Conservation (phyloP, 2,797 vertebrate species). For the Poecilia velifera region DNA sequence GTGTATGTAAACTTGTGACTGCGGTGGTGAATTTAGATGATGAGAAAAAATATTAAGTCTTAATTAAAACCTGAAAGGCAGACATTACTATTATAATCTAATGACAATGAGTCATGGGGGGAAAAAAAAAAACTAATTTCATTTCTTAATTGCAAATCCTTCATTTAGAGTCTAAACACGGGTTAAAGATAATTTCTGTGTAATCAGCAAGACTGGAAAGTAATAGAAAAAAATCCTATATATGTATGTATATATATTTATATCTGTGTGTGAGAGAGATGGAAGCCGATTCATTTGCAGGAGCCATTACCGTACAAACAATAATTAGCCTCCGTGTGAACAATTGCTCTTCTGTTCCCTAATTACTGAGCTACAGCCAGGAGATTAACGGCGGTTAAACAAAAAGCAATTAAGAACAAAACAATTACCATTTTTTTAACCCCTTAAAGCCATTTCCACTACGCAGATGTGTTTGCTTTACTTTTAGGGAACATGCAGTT, state of each 20-base stretch:
- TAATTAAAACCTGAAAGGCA: conserved; percentile 34
- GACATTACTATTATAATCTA: conserved; percentile 17
- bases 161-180: conserved; percentile 21
- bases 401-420: conserved; percentile 76
- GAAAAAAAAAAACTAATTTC: conserved; percentile 25
- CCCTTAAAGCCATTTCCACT: conserved; percentile 43
- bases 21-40: conserved; percentile 9
- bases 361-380: conserved; percentile 77
- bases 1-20: not conserved
- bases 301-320: conserved; percentile 63
- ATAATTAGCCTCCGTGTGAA: conserved; percentile 73
- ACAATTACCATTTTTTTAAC: conserved; percentile 62
- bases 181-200: conserved; percentile 25
- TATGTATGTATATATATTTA: not conserved
- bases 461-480: conserved; percentile 30
- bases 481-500: conserved; percentile 20
- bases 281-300: conserved; percentile 22
- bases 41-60: conserved; percentile 23
- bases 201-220: conserved; percentile 23
- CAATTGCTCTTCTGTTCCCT: conserved; percentile 65
- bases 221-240: not conserved
- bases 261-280: not conserved
- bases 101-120: conserved; percentile 1
- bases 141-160: conserved; percentile 36
- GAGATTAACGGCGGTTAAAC: conserved; percentile 75